Conservation (phyloP, 2,797 vertebrate genomes). For the Emydoidea blandingii region DNA sequence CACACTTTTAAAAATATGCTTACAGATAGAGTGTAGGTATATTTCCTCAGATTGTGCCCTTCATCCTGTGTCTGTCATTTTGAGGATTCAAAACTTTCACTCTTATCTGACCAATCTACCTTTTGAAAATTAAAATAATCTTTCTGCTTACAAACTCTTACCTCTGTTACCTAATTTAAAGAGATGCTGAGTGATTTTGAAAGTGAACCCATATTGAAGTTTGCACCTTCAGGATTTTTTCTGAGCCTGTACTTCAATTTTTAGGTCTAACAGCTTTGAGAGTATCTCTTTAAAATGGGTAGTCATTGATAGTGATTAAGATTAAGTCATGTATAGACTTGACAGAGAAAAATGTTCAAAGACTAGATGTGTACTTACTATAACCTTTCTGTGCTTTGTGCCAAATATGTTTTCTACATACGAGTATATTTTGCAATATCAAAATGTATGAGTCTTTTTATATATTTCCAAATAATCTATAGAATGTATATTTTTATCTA, state of each 20-base stretch:
- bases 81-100: not conserved
- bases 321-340: constrained; percentile 18
- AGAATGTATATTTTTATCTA: not conserved
- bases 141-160: not conserved
- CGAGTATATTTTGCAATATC: not conserved
- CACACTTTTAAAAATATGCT: not conserved
- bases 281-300: not conserved
- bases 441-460: not conserved
- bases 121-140: not conserved
- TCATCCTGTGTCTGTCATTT: accelerated
- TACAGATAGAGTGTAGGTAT: not conserved
- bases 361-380: not conserved
- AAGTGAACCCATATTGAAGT: not conserved
- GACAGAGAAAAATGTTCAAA: constrained; percentile 8
- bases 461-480: not conserved
- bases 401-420: not conserved
- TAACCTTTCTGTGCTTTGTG: not conserved
- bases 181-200: not conserved
- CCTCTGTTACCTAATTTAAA: not conserved
- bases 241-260: not conserved
- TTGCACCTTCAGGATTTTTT: constrained; percentile 28
- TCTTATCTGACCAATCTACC: not conserved
- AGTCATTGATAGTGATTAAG: constrained; percentile 18
- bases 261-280: constrained; percentile 39
- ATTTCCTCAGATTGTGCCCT: not conserved